These are phyloP conservation scores for Ifrita kowaldi DNA, from an alignment of 2,113 vertebrate species.

Conservation along the genomic window DNA sequence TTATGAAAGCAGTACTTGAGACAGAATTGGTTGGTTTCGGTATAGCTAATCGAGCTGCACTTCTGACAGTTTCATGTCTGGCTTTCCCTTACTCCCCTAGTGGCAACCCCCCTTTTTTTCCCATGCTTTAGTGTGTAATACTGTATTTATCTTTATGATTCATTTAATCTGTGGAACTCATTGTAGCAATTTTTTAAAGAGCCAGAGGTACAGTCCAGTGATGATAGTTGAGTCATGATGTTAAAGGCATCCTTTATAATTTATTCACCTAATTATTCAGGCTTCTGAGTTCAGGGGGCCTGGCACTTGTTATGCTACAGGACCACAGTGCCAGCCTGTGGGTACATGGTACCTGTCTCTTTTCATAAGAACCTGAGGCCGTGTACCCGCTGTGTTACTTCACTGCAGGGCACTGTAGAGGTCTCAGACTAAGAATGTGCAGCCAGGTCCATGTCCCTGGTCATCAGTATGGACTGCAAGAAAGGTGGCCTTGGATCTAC, in stretches of 20 bases:
- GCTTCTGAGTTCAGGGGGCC: not conserved
- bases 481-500: not conserved
- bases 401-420: not conserved
- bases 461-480: not conserved
- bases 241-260: not conserved
- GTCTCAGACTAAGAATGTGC: not conserved
- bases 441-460: not conserved
- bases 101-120: not conserved
- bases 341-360: not conserved
- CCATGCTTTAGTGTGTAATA: not conserved
- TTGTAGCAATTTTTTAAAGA: not conserved
- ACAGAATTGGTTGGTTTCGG: not conserved
- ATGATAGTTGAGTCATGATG: not conserved
- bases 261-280: not conserved
- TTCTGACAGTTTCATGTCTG: not conserved
- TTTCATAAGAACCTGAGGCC: not conserved
- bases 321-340: not conserved
- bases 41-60: not conserved
- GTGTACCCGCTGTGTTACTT: rapidly evolving
- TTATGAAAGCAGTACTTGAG: not conserved
- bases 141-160: not conserved
- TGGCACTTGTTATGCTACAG: not conserved
- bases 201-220: not conserved
- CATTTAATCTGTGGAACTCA: not conserved
- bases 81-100: not conserved